Conservation (phyloP, 2,888 invertebrate species). For the Junonia oenone region DNA sequence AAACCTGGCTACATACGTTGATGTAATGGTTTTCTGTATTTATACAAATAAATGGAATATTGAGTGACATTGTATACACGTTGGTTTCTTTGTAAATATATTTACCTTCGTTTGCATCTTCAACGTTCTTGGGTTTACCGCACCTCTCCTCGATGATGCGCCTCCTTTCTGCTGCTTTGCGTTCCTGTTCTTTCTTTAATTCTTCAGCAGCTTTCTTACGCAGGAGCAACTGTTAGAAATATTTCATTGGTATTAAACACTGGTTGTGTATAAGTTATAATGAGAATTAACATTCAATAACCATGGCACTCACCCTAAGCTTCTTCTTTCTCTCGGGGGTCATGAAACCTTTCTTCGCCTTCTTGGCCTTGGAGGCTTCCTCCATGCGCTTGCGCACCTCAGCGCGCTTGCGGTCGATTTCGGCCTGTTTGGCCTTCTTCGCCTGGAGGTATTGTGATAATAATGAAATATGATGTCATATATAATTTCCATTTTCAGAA, state of each 20-base stretch:
- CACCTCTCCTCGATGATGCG: slow-evolving; percentile 97
- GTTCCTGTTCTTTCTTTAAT: slow-evolving; percentile 99
- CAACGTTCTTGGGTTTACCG: slow-evolving; percentile 93
- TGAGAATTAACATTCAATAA: neutral
- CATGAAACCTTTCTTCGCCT: slow-evolving; percentile 99
- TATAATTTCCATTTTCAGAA: neutral
- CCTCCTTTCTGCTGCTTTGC: slow-evolving; percentile 98
- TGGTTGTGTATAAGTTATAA: neutral
- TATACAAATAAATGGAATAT: slow-evolving; percentile 6
- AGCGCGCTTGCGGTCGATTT: slow-evolving; percentile 98
- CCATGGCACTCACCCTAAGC: slow-evolving; percentile 90
- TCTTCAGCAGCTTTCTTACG: slow-evolving; percentile 99
- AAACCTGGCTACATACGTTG: slow-evolving; percentile 18
- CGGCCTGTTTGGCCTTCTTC: slow-evolving; percentile 98
- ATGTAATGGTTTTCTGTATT: slow-evolving; percentile 16
- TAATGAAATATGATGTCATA: slow-evolving; percentile 25
- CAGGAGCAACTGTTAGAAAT: slow-evolving; percentile 90
- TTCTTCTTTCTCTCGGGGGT: slow-evolving; percentile 99
- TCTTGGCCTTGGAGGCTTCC: slow-evolving; percentile 98
- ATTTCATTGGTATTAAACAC: neutral
- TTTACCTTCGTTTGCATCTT: slow-evolving; percentile 96
- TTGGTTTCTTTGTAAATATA: neutral
- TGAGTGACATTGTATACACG: slow-evolving; percentile 2
- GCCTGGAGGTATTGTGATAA: slow-evolving; percentile 82
- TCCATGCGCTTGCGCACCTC: slow-evolving; percentile 99